Evolutionary conservation across 1,140 invertebrate species (phyloP), one percentile per base, ranked within the genome.

Genomic region (Chironomus striatipennis): DNA sequence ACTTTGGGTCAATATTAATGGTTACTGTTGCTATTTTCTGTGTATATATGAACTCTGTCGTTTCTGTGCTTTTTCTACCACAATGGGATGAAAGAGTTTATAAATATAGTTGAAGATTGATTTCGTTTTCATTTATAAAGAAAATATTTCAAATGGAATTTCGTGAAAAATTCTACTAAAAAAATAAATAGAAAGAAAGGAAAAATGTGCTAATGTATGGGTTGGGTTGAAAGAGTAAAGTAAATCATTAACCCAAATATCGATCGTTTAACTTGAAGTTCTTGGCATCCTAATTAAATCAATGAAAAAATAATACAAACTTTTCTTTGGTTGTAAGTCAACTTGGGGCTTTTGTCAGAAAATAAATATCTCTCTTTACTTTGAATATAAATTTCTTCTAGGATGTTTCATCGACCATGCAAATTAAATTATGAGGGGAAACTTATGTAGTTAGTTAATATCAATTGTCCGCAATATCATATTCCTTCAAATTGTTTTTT

Each of bases 171-270:
- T 34, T 34, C 24, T 34, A 34, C 24, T 34, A 34, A 34, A 34
- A 34, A 34, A 34, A n/a, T n/a, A 34, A 34, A 2, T 34, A 34
- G 24, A 34, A 34, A 34, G 24, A 34, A 34, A 34, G 24, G 5
- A 34, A 34, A 34, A 34, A 34, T 34, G 24, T 34, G 24, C 24
- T 34, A 34, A 34, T 34, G 24, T 34, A 57, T n/a, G 47, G 47
- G 47, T 57, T 57, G 47, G n/a, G n/a, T n/a, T 12, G 47, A 57
- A 57, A 47, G 43, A 9, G 43, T 34, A 34, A 34, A 47, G 43
- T 47, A 47, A 47, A 57, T 57, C 47, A 57, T 57, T 57, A 57
- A 57, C 47, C 47, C 47, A 57, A 57, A 57, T 57, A 57, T 57
- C 47, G 47, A 57, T 57, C 47, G 47, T n/a, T 57, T 57, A 57